Evolutionary conservation across 2,888 invertebrate species (phyloP), one percentile per base, ranked within the genome.

Genomic region (Euzophera pinguis): DNA sequence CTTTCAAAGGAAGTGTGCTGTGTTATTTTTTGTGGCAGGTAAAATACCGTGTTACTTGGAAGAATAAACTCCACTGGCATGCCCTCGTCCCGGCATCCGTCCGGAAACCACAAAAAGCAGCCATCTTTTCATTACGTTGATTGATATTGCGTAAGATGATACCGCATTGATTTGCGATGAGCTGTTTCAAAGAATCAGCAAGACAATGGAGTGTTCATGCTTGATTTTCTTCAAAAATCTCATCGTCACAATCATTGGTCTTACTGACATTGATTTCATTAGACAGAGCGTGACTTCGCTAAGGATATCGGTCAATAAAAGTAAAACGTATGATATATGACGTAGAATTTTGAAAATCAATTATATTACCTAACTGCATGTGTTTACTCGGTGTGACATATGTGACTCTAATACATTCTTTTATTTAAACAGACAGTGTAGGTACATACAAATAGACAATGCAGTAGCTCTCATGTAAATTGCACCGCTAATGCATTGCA

Each of bases 181-280:
- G 63, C 61, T 70, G 67, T 69, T 78, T 77, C 76, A 71, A 74
- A 63, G 71, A 81, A 82, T 63, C 62, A 63, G 39, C 63, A 55
- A 59, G 58, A 75, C 75, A 76, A 75, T 76, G 61, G 63, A 58
- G 55, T 57, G 58, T 67, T 68, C 69, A 70, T 62, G 69, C 62
- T 66, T 57, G 57, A 62, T 62, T 58, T 60, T 64, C 67, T 73
- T 67, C 65, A 71, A 75, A 71, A 54, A 64, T 45, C 53, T 53
- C 55, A 55, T 60, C 29, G 52, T 53, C 53, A 56, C 55, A 55
- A 43, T 41, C 42, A 38, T 39, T 50, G 10, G 41, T 50, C 14
- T 39, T 32, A 13, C 14, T 6, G 27, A 9, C 17, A 38, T n/a
- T 48, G 22, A 41, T 39, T 49, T 14, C 29, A 39, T 39, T 29